phyloP scores from a whole-genome alignment of 2,797 vertebrate species.

The Anguilla obscura region DNA sequence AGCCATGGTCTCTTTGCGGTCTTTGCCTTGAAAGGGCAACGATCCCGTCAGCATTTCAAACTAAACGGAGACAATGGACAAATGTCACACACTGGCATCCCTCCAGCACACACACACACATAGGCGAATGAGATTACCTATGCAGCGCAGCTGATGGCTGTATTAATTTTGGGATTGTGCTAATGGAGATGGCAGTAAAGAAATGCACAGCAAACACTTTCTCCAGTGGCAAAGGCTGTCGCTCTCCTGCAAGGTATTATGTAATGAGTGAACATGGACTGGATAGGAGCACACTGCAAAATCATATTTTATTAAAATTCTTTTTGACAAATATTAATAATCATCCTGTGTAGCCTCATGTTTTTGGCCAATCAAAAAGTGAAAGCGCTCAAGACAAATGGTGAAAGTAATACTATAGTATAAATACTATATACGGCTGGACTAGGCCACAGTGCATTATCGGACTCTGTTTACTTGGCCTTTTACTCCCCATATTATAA shows the following conservation, averaged over 20 bases:
- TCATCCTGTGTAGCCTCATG: conserved; percentile 25
- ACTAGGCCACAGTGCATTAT: neutral
- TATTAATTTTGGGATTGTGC: neutral
- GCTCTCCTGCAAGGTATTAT: conserved; percentile 35
- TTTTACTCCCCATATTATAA: neutral
- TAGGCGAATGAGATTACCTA: neutral
- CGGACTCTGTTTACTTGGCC: neutral
- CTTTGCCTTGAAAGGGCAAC: conserved; percentile 95
- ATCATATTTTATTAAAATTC: neutral
- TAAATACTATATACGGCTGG: conserved; percentile 42
- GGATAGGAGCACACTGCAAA: conserved; percentile 15
- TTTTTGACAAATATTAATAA: conserved; percentile 18
- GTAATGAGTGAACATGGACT: conserved; percentile 34
- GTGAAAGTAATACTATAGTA: neutral
- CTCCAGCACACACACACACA: too few species aligned
- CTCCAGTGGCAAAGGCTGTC: neutral
- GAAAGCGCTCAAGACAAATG: neutral
- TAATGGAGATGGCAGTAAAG: neutral
- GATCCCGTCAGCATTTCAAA: conserved; percentile 98
- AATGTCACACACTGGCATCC: neutral
- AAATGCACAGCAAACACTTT: neutral
- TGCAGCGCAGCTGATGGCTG: too few species aligned
- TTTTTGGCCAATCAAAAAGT: conserved; percentile 14
- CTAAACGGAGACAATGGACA: conserved; percentile 59
- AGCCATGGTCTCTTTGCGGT: conserved; percentile 97